Conservation (phyloP, 2,888 invertebrate species). For the Dasypolia templi region DNA sequence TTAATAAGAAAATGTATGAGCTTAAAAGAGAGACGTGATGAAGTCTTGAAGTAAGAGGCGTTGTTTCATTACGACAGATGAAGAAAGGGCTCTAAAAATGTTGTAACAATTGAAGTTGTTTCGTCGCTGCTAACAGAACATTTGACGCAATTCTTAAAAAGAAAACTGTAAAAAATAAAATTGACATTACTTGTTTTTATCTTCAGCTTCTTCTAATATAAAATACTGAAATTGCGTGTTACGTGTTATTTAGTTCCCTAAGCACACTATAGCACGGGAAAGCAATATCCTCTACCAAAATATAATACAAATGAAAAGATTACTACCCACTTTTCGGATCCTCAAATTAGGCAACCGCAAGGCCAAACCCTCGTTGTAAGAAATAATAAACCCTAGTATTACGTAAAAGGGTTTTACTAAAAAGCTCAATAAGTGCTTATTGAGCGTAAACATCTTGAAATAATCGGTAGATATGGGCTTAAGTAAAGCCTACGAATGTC, state of each 20-base stretch:
- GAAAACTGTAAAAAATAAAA: background rate
- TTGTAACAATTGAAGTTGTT: background rate
- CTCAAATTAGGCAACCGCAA: slow-evolving; percentile 47
- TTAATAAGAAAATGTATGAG: slow-evolving; percentile 58
- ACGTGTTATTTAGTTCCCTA: background rate
- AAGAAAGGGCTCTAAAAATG: slow-evolving; percentile 5
- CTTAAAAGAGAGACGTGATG: slow-evolving; percentile 3
- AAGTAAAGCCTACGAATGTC: slow-evolving; percentile 42
- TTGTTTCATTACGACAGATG: background rate
- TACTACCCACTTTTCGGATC: slow-evolving; percentile 32
- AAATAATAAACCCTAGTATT: slow-evolving; percentile 57
- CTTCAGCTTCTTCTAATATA: too few relatives aligned
- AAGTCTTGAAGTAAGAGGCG: slow-evolving; percentile 22
- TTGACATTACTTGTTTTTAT: background rate
- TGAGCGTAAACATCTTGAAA: slow-evolving; percentile 57
- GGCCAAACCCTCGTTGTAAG: slow-evolving; percentile 39
- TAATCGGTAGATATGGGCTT: slow-evolving; percentile 54
- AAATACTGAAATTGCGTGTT: background rate
- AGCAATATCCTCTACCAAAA: slow-evolving; percentile 23
- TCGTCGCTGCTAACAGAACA: background rate
- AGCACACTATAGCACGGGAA: slow-evolving; percentile 3
- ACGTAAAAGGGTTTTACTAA: slow-evolving; percentile 50
- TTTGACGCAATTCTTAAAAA: background rate
- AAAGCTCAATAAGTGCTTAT: slow-evolving; percentile 52
- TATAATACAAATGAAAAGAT: slow-evolving; percentile 51